Base-by-base conservation (phyloP, 2,888 invertebrate genomes). In the Zaprionus obscuricornis region DNA sequence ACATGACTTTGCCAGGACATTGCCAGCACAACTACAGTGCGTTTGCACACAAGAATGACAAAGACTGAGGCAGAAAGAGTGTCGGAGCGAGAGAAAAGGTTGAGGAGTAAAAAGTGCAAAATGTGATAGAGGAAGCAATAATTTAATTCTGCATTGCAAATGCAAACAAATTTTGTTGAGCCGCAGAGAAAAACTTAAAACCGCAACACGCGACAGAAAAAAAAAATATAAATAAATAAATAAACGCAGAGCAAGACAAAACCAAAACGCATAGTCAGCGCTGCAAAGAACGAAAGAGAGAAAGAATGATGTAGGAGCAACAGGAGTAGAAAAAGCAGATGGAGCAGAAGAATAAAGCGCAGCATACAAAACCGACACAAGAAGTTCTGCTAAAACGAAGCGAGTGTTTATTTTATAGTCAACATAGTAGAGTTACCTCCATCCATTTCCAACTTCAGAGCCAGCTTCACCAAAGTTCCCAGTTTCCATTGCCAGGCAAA, bases 131-230 rank as follows among this genome's bases (percentile, higher is more conserved):
- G 77, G 85, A 85, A 82, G 75, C 77, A 77, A 84, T 85, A 85
- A 85, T 85, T 85, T 79, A 84, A 85, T 85, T 85, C 75, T 66
- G 74, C 79, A 71, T 71, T 78, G 82, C 68, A 75, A 82, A 79
- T 78, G 71, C 73, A 85, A 85, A 79, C 76, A 85, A 85, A 77
- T 84, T 84, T 69, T 64, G 68, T 68, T 74, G 65, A 74, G 68
- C 81, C 77, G 75, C 77, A 83, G 76, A 73, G 72, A 75, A 66
- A 64, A 42, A 78, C 79, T 77, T 78, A 75, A 68, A 78, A 68
- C 78, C 81, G 74, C 81, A 67, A 24, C 45, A 42, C 58, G 70
- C 56, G 59, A 73, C 74, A 77, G n/a, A 71, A 77, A 73, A 27
- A 27, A 27, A 7, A 27, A 27, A 27, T 7, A 7, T 7, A 22